phyloP scores from a whole-genome alignment of 1,140 invertebrate species.

The Cylas formicarius region DNA sequence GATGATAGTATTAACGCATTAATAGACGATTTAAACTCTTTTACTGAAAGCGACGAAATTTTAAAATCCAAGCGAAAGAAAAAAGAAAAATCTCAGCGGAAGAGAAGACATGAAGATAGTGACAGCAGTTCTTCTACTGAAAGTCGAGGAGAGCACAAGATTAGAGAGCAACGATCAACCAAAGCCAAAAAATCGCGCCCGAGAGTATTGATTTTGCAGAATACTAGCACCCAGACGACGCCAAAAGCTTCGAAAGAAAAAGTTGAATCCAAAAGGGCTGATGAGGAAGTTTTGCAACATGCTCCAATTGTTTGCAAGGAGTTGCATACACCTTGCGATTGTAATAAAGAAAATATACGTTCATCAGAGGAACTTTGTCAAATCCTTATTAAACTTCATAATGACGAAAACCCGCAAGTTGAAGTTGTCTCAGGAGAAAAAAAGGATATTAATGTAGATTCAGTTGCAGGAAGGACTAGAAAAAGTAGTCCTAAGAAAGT shows the following conservation, averaged over 20 bases:
- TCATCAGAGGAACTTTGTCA: slow-evolving; percentile 32
- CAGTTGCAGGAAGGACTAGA: slow-evolving; percentile 6
- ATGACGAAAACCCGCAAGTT: slow-evolving; percentile 30
- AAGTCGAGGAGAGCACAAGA: slow-evolving; percentile 1
- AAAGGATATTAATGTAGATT: slow-evolving; percentile 2
- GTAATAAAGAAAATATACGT: slow-evolving; percentile 18
- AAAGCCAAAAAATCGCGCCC: slow-evolving; percentile 14
- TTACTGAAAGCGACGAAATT: slow-evolving; percentile 17
- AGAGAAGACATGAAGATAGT: slow-evolving; percentile 13
- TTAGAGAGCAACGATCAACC: slow-evolving; percentile 11
- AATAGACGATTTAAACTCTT: slow-evolving; percentile 23
- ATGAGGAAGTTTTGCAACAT: neutral
- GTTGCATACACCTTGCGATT: slow-evolving; percentile 22
- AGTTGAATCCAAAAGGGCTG: neutral
- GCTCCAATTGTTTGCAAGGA: slow-evolving; percentile 14
- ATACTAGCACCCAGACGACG: slow-evolving; percentile 37
- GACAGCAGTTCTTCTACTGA: slow-evolving; percentile 12
- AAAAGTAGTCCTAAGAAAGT: slow-evolving; percentile 4
- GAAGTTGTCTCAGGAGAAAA: slow-evolving; percentile 17
- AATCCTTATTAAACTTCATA: slow-evolving; percentile 38
- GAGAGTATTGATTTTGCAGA: slow-evolving; percentile 32
- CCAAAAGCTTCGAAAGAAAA: slow-evolving; percentile 26
- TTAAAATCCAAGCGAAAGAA: slow-evolving; percentile 10
- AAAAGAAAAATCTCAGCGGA: slow-evolving; percentile 7
- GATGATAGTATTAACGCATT: slow-evolving; percentile 23